Percentiles rank a stretch among this genome's conserved stretches.
These are phyloP conservation scores for Nudaria mundana DNA, from an alignment of 2,888 invertebrate species.

Conservation along the genomic window DNA sequence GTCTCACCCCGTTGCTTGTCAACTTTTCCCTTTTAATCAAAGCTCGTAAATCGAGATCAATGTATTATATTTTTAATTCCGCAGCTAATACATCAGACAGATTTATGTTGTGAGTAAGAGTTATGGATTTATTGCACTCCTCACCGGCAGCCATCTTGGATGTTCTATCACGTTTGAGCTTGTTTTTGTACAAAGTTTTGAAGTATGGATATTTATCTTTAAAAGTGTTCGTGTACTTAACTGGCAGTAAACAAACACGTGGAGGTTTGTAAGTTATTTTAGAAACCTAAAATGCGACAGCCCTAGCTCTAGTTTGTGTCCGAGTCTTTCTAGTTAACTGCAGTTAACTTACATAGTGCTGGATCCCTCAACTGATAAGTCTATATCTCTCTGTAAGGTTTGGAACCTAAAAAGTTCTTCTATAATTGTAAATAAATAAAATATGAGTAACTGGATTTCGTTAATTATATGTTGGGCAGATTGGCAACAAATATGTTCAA, in stretches of 20 bases:
- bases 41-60: constrained; percentile 31
- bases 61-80: constrained; percentile 54
- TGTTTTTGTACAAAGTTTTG: neutral
- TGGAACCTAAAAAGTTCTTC: too few species aligned
- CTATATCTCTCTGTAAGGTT: too few species aligned
- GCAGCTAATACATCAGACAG: constrained; percentile 53
- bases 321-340: too few species aligned
- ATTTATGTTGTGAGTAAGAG: constrained; percentile 51
- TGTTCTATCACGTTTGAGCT: constrained; percentile 6
- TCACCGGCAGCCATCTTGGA: constrained; percentile 27
- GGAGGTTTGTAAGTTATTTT: too few species aligned
- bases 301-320: too few species aligned
- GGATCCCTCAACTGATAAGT: too few species aligned
- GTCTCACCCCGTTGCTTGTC: constrained; percentile 5
- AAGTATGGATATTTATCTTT: neutral
- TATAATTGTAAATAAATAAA: too few species aligned
- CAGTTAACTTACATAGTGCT: too few species aligned
- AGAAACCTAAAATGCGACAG: too few species aligned
- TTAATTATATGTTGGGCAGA: neutral
- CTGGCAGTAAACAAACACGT: too few species aligned
- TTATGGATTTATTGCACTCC: constrained; percentile 46
- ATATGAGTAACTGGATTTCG: too few species aligned
- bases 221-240: too few species aligned
- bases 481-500: neutral
- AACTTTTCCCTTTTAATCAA: constrained; percentile 22